Evolutionary conservation across 2,888 invertebrate genomes (phyloP).

Genomic region (Macrophya alboannulata): DNA sequence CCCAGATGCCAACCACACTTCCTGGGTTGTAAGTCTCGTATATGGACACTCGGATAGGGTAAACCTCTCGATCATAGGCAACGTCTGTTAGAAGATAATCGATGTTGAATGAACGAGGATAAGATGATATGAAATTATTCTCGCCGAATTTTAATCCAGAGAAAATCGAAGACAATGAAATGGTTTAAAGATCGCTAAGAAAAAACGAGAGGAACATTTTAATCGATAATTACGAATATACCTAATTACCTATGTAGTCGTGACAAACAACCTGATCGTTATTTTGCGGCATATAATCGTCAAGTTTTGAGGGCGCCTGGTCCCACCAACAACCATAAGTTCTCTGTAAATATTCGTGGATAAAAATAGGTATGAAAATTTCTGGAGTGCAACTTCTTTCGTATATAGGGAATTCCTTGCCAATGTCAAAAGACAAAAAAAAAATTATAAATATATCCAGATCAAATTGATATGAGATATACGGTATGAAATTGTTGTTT

Average conservation of each 20-base stretch:
- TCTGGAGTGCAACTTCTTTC: too few species aligned
- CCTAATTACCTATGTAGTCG: slow-evolving; percentile 90
- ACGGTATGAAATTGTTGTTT: too few species aligned
- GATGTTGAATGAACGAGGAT: slow-evolving; percentile 61
- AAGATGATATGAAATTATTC: background rate
- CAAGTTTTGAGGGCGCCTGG: slow-evolving; percentile 87
- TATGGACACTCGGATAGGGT: slow-evolving; percentile 87
- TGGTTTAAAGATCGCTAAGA: too few species aligned
- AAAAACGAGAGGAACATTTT: background rate
- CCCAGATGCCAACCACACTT: slow-evolving; percentile 91
- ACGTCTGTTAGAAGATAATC: slow-evolving; percentile 81
- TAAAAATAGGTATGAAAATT: background rate
- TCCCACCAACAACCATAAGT: slow-evolving; percentile 94
- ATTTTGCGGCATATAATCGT: slow-evolving; percentile 89
- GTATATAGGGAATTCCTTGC: too few species aligned
- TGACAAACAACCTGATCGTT: slow-evolving; percentile 85
- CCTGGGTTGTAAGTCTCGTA: slow-evolving; percentile 95
- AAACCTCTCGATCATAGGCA: slow-evolving; percentile 86
- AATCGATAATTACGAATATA: slow-evolving; percentile 5
- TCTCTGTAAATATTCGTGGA: slow-evolving; percentile 83
- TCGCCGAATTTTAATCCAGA: background rate
- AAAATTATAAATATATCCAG: too few species aligned
- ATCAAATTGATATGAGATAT: too few species aligned
- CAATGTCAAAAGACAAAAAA: background rate
- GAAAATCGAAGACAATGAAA: background rate